Conservation (phyloP, 2,797 vertebrate genomes). For the Rhincodon typus region DNA sequence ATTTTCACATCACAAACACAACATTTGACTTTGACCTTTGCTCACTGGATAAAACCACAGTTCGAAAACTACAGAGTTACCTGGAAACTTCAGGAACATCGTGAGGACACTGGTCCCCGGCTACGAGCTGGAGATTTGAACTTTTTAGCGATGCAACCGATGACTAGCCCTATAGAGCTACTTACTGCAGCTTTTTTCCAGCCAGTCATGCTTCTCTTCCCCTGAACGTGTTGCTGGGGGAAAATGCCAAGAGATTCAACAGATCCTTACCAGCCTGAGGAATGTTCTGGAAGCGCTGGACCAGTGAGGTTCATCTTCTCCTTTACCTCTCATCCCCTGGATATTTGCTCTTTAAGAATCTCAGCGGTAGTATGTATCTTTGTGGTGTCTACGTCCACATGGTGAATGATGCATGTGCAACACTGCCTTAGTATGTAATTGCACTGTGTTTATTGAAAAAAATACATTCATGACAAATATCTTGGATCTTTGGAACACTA, state of each 20-base stretch:
- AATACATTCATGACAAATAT: slow-evolving; percentile 56
- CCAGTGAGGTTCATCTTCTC: slow-evolving; percentile 46
- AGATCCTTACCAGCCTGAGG: slow-evolving; percentile 54
- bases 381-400: slow-evolving; percentile 67
- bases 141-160: slow-evolving; percentile 57
- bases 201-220: slow-evolving; percentile 59
- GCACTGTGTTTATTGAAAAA: slow-evolving; percentile 87
- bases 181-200: slow-evolving; percentile 58
- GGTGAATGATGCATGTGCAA: slow-evolving; percentile 72
- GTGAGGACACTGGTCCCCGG: slow-evolving; percentile 67
- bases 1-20: slow-evolving; percentile 98
- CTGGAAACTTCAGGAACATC: slow-evolving; percentile 84
- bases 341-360: slow-evolving; percentile 69
- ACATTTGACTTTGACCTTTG: slow-evolving; percentile 99
- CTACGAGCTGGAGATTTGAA: slow-evolving; percentile 55
- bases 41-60: slow-evolving; percentile 93
- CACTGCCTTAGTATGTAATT: slow-evolving; percentile 87
- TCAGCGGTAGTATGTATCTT: slow-evolving; percentile 69
- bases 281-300: slow-evolving; percentile 64
- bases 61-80: slow-evolving; percentile 97
- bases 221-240: slow-evolving; percentile 46
- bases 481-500: slow-evolving; percentile 55
- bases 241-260: slow-evolving; percentile 9
- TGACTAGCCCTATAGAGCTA: slow-evolving; percentile 46
- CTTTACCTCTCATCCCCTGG: slow-evolving; percentile 5